Conservation (phyloP, 2,888 invertebrate genomes). For the Gnatocerus cornutus region DNA sequence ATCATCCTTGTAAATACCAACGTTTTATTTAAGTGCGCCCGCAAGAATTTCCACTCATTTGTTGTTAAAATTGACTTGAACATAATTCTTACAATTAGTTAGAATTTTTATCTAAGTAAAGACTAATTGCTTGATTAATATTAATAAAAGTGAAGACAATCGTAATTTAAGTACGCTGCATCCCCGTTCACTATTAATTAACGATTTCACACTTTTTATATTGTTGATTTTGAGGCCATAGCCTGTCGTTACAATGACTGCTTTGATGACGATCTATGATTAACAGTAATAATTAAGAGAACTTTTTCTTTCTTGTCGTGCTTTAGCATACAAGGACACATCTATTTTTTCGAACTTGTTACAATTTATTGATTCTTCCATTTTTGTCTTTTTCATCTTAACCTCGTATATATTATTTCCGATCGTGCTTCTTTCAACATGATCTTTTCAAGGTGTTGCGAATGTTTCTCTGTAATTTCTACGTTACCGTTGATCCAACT, state of each 20-base stretch:
- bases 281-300: slow-evolving; percentile 42
- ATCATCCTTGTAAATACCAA: no score
- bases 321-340: slow-evolving; percentile 39
- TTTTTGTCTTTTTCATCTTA: slow-evolving; percentile 36
- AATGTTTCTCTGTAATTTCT: not conserved
- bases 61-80: no score
- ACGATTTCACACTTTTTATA: slow-evolving; percentile 43
- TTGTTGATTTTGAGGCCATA: slow-evolving; percentile 43
- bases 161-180: slow-evolving; percentile 14
- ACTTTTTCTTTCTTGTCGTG: slow-evolving; percentile 24
- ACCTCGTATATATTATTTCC: slow-evolving; percentile 30
- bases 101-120: slow-evolving; percentile 1
- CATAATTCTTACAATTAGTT: no score
- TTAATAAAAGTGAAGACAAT: slow-evolving; percentile 32
- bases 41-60: no score
- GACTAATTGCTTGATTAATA: slow-evolving; percentile 25
- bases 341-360: slow-evolving; percentile 29
- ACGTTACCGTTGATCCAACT: slow-evolving; percentile 10
- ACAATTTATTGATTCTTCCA: slow-evolving; percentile 39
- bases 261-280: slow-evolving; percentile 49
- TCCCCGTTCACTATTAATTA: slow-evolving; percentile 38
- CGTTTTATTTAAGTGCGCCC: no score
- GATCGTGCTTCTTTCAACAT: slow-evolving; percentile 33
- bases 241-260: slow-evolving; percentile 46
- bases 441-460: slow-evolving; percentile 11